Base-by-base conservation (phyloP, 2,113 vertebrate species). In the Phaetusa simplex region DNA sequence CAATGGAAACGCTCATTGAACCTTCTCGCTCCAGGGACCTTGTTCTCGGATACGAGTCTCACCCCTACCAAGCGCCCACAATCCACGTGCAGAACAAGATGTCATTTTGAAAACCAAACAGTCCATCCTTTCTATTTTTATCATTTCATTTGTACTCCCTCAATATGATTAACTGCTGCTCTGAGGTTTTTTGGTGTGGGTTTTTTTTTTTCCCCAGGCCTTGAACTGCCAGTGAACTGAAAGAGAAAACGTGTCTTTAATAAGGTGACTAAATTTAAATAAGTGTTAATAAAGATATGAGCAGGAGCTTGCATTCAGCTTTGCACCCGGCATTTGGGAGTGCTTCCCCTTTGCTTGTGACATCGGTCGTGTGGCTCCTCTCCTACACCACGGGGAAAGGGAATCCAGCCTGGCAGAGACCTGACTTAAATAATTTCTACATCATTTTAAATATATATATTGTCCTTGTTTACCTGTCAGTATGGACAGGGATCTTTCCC, bases 91-190 rank as follows among this genome's bases (percentile, higher is more conserved):
- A 65, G 78, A 83, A 71, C 82, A 67, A 82, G 69, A 84, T 8
- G 13, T 45, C 69, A 70, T 96, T 96, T 93, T 84, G 88, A 74
- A 91, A 83, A 91, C 61, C 79, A 42, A 91, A 55, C 78, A 14
- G 85, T 94, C 85, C 90, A 36, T 22, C 24, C 50, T 90, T 91
- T 94, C 96, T 97, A 40, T 82, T 97, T 97, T 88, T 92, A 93
- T 90, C 2, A 3, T 95, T 97, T 74, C 27, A 67, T 91, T 95
- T 62, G 50, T 87, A 77, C 47, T 94, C 91, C 17, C 6, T 94
- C 88, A 21, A 24, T 49, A 20, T 90, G 86, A 97, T 94, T 94
- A 94, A 94, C 80, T 82, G 56, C 64, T 77, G 92, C 36, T 61
- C 32, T 67, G 47, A 47, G 49, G 43, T 22, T 26, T 27, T 40